phyloP scores from a whole-genome alignment of 2,888 invertebrate species.

The Ditula angustiorana region DNA sequence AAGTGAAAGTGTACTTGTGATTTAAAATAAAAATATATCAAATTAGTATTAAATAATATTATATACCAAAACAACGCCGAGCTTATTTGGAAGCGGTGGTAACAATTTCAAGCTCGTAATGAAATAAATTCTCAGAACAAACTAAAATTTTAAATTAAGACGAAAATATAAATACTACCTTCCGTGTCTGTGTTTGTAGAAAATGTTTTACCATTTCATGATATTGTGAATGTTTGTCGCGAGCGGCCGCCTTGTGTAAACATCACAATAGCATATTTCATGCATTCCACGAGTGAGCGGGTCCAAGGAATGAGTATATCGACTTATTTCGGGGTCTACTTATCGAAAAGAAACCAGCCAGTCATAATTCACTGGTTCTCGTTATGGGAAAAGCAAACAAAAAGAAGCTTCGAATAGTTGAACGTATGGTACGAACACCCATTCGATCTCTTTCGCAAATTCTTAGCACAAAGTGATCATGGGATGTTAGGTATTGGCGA shows the following conservation, averaged over 20 bases:
- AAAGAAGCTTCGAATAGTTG: slow-evolving; percentile 69
- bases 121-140: slow-evolving; percentile 57
- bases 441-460: slow-evolving; percentile 60
- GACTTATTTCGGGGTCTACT: slow-evolving; percentile 49
- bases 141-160: slow-evolving; percentile 62
- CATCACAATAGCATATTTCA: slow-evolving; percentile 76
- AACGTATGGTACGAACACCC: slow-evolving; percentile 52
- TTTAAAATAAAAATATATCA: slow-evolving; percentile 45
- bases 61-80: background rate
- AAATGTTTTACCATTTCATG: slow-evolving; percentile 79
- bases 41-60: slow-evolving; percentile 38
- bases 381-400: slow-evolving; percentile 72
- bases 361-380: slow-evolving; percentile 79
- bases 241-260: slow-evolving; percentile 59
- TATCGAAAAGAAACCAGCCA: slow-evolving; percentile 63
- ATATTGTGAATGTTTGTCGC: slow-evolving; percentile 75
- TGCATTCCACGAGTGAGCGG: slow-evolving; percentile 77
- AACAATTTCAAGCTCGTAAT: slow-evolving; percentile 35
- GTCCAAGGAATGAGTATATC: slow-evolving; percentile 82
- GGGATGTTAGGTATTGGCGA: slow-evolving; percentile 80
- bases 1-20: background rate
- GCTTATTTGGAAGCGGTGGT: background rate
- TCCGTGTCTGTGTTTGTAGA: slow-evolving; percentile 74
- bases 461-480: slow-evolving; percentile 82
- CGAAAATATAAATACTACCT: slow-evolving; percentile 82